Evolutionary conservation across 1,140 invertebrate genomes (phyloP).

Genomic region (Drosophila nigromelanica): DNA sequence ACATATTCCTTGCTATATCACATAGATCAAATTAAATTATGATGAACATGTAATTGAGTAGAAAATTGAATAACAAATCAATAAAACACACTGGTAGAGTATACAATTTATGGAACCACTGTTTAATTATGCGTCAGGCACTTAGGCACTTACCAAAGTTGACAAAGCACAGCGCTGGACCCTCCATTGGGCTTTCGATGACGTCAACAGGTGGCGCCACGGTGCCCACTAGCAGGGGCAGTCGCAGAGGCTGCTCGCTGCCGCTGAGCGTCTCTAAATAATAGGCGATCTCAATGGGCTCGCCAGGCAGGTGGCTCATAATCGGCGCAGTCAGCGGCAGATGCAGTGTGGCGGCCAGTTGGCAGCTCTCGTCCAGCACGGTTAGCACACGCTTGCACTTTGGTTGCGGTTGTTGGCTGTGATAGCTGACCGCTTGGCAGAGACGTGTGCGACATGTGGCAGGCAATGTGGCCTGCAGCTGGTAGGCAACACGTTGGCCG

Average conservation of each 20-base stretch:
- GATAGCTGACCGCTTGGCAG: constrained; percentile 47
- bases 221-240: constrained; percentile 59
- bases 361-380: constrained; percentile 29
- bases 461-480: constrained; percentile 10
- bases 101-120: background rate
- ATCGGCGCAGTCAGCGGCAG: constrained; percentile 57
- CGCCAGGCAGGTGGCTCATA: constrained; percentile 25
- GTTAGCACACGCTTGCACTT: constrained; percentile 44
- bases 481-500: constrained; percentile 52
- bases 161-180: constrained; percentile 36
- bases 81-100: background rate
- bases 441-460: constrained; percentile 20
- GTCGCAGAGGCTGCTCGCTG: constrained; percentile 15
- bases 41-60: too few relatives aligned
- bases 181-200: background rate
- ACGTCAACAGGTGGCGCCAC: constrained; percentile 45
- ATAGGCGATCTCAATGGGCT: constrained; percentile 47
- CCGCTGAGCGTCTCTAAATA: constrained; percentile 47
- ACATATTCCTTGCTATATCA: too few relatives aligned
- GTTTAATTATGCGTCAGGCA: background rate
- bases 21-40: too few relatives aligned
- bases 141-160: constrained; percentile 50
- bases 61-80: background rate
- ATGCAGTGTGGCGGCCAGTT: constrained; percentile 23
- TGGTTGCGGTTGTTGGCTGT: constrained; percentile 15